A percentile compares a stretch with the other conserved stretches of the same genome.
These are phyloP conservation scores for Orthosia gothica DNA, from an alignment of 2,888 invertebrate species.

Conservation along the genomic window DNA sequence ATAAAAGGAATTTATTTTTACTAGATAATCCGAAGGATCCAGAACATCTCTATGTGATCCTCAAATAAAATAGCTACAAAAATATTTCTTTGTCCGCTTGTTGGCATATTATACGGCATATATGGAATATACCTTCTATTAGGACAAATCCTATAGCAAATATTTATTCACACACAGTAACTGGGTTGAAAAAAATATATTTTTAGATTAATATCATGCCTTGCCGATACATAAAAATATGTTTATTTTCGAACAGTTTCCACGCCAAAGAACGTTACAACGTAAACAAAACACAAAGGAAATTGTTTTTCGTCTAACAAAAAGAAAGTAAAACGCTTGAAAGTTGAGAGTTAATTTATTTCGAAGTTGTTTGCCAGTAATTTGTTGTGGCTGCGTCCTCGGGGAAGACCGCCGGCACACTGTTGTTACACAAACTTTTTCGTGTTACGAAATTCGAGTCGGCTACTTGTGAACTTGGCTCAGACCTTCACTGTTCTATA, in stretches of 20 bases:
- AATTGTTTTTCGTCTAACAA: constrained; percentile 87
- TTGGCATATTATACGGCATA: neutral
- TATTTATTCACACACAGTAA: constrained; percentile 21
- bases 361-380: constrained; percentile 90
- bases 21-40: neutral
- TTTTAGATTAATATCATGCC: constrained; percentile 41
- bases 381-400: constrained; percentile 89
- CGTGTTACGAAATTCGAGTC: constrained; percentile 83
- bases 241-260: constrained; percentile 73
- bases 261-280: constrained; percentile 75
- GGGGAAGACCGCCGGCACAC: constrained; percentile 82
- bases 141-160: constrained; percentile 13
- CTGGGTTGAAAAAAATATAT: constrained; percentile 36
- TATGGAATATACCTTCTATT: neutral
- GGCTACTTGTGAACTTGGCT: constrained; percentile 80
- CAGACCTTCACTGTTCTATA: constrained; percentile 71
- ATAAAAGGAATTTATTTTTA: neutral
- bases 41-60: neutral
- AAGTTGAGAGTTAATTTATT: constrained; percentile 91
- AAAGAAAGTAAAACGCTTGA: constrained; percentile 89
- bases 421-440: constrained; percentile 85
- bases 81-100: constrained; percentile 8
- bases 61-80: constrained; percentile 8
- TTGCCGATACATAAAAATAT: constrained; percentile 68
- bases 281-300: constrained; percentile 86